phyloP scores from a whole-genome alignment of 2,888 invertebrate genomes.

The Lithosia quadra region DNA sequence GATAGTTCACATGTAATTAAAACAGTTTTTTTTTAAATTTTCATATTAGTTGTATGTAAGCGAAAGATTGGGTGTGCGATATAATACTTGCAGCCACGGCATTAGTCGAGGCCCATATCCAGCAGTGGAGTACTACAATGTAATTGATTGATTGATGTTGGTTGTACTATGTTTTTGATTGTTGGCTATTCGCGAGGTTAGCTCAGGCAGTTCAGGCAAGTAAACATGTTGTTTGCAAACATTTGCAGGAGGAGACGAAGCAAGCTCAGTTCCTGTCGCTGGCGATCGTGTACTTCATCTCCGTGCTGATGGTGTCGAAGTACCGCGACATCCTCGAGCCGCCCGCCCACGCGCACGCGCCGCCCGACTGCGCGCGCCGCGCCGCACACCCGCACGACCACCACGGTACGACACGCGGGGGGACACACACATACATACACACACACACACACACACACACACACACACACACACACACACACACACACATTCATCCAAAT shows the following conservation, averaged over 20 bases:
- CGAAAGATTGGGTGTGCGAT: too few species aligned
- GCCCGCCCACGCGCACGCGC: conserved; percentile 89
- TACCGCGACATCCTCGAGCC: conserved; percentile 99
- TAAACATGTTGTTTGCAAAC: not conserved
- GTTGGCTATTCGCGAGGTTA: too few species aligned
- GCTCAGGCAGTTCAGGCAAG: too few species aligned
- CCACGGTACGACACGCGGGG: conserved; percentile 70
- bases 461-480: not conserved
- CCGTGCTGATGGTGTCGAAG: conserved; percentile 99
- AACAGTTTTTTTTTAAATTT: not conserved
- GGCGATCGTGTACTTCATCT: conserved; percentile 99
- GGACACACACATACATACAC: too few species aligned
- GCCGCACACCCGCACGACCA: conserved; percentile 78
- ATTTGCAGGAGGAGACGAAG: conserved; percentile 98
- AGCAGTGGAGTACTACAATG: not conserved
- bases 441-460: not conserved
- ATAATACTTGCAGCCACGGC: too few species aligned
- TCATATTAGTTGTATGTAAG: too few species aligned
- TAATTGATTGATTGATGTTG: not conserved
- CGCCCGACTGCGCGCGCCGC: conserved; percentile 75
- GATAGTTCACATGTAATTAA: not conserved
- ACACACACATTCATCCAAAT: not conserved
- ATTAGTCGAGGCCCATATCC: too few species aligned
- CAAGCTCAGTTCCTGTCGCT: conserved; percentile 99
- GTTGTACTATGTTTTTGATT: not conserved